Evolutionary conservation across 2,888 invertebrate genomes (phyloP).

Genomic region (Tachina grossa): DNA sequence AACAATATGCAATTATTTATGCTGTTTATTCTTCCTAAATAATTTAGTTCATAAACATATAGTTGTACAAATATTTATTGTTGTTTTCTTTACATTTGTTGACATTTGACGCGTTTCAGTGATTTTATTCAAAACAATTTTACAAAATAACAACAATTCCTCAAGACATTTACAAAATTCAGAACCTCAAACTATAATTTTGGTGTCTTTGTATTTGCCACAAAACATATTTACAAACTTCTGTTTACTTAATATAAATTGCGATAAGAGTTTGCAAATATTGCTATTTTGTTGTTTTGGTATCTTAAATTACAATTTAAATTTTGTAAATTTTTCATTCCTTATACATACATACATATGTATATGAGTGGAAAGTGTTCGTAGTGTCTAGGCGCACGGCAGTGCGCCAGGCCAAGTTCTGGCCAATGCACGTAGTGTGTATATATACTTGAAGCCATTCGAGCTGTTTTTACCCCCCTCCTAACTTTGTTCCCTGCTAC

Average conservation of each 20-base stretch:
- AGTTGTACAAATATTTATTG: constrained; percentile 53
- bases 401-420: no score
- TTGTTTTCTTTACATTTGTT: constrained; percentile 60
- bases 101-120: constrained; percentile 52
- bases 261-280: constrained; percentile 2
- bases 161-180: constrained; percentile 29
- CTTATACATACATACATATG: no score
- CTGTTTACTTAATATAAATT: constrained; percentile 25
- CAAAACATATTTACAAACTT: constrained; percentile 18
- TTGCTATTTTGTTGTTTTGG: not conserved
- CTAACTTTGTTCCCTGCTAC: no score
- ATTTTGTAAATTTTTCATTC: not conserved
- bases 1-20: constrained; percentile 43
- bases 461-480: no score
- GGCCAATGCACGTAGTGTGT: no score
- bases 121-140: constrained; percentile 52
- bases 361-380: no score
- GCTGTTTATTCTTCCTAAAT: constrained; percentile 38
- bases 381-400: no score
- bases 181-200: constrained; percentile 33
- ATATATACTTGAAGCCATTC: no score
- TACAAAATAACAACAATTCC: constrained; percentile 32
- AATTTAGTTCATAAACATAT: constrained; percentile 26
- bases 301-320: not conserved
- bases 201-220: constrained; percentile 16